Percentiles rank a stretch among this genome's conserved stretches.
Conservation (phyloP, 2,113 vertebrate species). For the Pionites leucogaster region DNA sequence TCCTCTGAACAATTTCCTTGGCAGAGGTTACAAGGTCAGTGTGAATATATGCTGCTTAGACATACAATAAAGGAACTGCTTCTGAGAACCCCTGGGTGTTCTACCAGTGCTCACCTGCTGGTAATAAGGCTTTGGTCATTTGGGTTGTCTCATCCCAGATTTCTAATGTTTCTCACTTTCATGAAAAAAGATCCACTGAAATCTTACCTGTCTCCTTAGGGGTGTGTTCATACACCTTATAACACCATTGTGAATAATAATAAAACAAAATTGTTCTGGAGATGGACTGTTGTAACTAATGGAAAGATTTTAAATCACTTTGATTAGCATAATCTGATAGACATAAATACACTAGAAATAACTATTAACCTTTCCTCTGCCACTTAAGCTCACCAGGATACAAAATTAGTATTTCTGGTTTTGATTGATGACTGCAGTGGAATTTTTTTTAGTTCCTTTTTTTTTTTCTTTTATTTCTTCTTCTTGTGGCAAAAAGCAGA, state of each 20-base stretch:
- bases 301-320: not conserved
- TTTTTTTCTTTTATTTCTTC: not conserved
- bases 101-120: fast-evolving
- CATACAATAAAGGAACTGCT: not conserved
- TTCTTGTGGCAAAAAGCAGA: not conserved
- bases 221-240: not conserved
- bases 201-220: not conserved
- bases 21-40: not conserved
- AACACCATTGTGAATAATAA: not conserved
- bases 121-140: not conserved
- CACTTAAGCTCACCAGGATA: not conserved
- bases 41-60: not conserved
- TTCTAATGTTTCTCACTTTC: not conserved
- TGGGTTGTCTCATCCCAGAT: not conserved
- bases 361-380: not conserved
- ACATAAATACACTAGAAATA: not conserved
- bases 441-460: not conserved
- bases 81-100: not conserved
- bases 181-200: not conserved
- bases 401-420: not conserved
- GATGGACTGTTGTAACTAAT: not conserved
- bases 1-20: not conserved
- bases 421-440: not conserved
- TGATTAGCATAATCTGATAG: not conserved
- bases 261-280: not conserved